Conservation (phyloP, 1,140 invertebrate genomes). For the Idris sp. region DNA sequence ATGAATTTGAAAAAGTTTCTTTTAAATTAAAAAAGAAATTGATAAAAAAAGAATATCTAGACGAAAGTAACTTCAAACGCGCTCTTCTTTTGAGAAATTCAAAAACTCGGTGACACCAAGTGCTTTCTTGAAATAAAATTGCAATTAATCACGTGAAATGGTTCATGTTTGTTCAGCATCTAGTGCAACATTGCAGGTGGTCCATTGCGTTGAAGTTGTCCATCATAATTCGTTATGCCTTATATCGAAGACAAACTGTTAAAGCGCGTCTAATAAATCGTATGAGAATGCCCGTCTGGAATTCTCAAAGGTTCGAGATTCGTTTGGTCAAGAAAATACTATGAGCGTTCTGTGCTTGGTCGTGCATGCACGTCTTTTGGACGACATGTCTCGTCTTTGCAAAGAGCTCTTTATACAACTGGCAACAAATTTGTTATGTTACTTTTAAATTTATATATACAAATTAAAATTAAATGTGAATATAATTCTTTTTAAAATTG, state of each 20-base stretch:
- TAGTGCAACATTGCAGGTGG: slow-evolving; percentile 35
- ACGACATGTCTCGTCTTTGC: slow-evolving; percentile 25
- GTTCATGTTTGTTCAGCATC: slow-evolving; percentile 3
- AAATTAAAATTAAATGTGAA: too few relatives aligned
- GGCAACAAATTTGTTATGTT: slow-evolving; percentile 25
- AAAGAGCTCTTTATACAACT: slow-evolving; percentile 23
- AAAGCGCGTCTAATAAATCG: slow-evolving; percentile 59
- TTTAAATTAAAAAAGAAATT: too few relatives aligned
- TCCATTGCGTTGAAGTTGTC: slow-evolving; percentile 15
- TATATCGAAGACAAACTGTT: slow-evolving; percentile 57
- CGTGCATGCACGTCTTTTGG: slow-evolving; percentile 42
- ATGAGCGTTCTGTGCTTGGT: slow-evolving; percentile 35
- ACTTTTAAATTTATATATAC: slow-evolving; percentile 13
- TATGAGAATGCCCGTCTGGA: slow-evolving; percentile 45
- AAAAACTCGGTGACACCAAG: too few relatives aligned
- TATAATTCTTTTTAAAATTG: too few relatives aligned
- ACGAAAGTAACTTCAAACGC: too few relatives aligned
- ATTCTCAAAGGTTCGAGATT: slow-evolving; percentile 54
- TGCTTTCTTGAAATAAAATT: slow-evolving; percentile 8
- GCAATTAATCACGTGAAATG: slow-evolving; percentile 17
- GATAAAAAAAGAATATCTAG: too few relatives aligned
- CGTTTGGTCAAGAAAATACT: slow-evolving; percentile 55
- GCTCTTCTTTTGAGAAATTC: too few relatives aligned
- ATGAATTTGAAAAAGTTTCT: too few relatives aligned
- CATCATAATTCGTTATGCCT: slow-evolving; percentile 36